Conservation (phyloP, 2,888 invertebrate species). For the Salticus scenicus region DNA sequence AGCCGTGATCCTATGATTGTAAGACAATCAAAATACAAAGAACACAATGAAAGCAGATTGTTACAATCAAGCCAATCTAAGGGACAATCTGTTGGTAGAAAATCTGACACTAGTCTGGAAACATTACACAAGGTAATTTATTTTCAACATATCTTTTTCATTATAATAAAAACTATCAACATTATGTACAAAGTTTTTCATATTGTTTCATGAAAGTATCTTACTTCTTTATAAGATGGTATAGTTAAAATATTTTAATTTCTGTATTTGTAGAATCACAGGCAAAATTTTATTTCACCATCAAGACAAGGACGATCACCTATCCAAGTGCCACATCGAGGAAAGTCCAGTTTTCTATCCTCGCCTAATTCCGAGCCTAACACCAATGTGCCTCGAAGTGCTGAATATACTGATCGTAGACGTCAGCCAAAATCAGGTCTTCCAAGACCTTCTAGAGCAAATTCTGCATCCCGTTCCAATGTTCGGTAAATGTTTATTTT, state of each 20-base stretch:
- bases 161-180: no score
- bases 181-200: no score
- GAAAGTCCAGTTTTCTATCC: constrained; percentile 22
- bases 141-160: no score
- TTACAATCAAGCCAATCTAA: background rate
- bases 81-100: constrained; percentile 15
- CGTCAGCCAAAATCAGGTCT: constrained; percentile 43
- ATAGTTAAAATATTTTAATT: background rate
- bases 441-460: constrained; percentile 62
- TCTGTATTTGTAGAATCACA: background rate
- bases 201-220: no score
- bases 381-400: constrained; percentile 50
- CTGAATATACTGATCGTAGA: constrained; percentile 29
- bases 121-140: constrained; percentile 25
- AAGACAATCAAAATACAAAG: constrained; percentile 50
- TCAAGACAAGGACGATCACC: constrained; percentile 24
- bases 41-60: background rate
- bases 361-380: constrained; percentile 35
- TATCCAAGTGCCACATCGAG: constrained; percentile 21
- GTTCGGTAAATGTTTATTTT: constrained; percentile 28
- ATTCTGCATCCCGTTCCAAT: constrained; percentile 49
- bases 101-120: constrained; percentile 16
- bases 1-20: constrained; percentile 26
- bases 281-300: constrained; percentile 41
- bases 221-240: no score